Evolutionary conservation across 1,140 invertebrate species (phyloP), one percentile per base, ranked within the genome.

Genomic region (Sogatella furcifera): DNA sequence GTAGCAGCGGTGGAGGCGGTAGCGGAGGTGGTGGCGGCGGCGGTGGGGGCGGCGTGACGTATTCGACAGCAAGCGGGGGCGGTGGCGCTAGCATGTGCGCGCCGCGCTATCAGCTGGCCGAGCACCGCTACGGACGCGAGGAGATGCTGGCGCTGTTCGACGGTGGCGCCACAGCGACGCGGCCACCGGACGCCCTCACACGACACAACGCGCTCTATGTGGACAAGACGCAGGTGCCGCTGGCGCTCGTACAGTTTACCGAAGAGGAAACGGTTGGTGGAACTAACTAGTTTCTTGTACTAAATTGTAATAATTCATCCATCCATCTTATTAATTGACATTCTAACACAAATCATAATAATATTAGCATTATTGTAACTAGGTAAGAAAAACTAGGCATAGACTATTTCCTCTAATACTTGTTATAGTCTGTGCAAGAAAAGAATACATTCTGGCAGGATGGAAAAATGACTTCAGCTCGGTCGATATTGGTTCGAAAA

Each of bases 101-200:
- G 11, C 14, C 43, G 1, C 17, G 38, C 19, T 53, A 55, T 41
- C 52, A 55, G 38, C 38, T 60, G 52, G 59, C 59, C n/a, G 59
- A 60, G 2, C 28, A 24, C 80, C 77, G 84, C 61, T 93, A 93
- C 67, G 89, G 89, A 28, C 77, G 89, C 65, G 91, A 95, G 75
- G 90, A 94, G 70, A 92, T 95, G 89, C 73, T 95, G 60, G 87
- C 88, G 44, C 70, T 93, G 34, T 92, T 84, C 69, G 82, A 89
- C 66, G 81, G 82, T 65, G 80, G 77, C 67, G 76, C 80, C 57
- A 79, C 80, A n/a, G n/a, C n/a, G n/a, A n/a, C n/a, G n/a, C n/a
- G n/a, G 67, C 76, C 85, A 57, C 87, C 88, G n/a, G 78, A 82
- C 61, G 80, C 81, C 56, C 73, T 90, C 52, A 71, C 80, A 28